Evolutionary conservation across 2,888 invertebrate genomes (phyloP).

Genomic region (Argyra leucocephala): DNA sequence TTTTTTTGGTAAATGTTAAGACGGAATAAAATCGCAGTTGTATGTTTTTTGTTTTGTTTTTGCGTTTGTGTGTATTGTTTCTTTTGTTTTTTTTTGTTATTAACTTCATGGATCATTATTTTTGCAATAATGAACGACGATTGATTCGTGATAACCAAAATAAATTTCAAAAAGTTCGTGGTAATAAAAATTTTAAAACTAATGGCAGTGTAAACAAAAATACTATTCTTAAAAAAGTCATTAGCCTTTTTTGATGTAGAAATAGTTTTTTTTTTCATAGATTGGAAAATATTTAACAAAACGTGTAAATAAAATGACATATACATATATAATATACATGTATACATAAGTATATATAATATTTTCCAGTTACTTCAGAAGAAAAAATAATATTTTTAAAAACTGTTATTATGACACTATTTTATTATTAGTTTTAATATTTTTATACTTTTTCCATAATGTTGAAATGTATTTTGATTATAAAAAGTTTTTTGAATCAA

Average conservation of each 20-base stretch:
- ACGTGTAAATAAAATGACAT: background rate
- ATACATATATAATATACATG: background rate
- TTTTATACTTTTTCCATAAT: too few relatives aligned
- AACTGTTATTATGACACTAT: too few relatives aligned
- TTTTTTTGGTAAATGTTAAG: background rate
- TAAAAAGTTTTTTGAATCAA: too few relatives aligned
- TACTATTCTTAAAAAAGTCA: background rate
- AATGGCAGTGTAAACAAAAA: background rate
- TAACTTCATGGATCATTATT: background rate
- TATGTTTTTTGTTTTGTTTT: background rate
- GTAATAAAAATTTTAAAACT: background rate
- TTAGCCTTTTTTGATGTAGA: background rate
- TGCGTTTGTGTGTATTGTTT: background rate
- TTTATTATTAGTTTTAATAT: too few relatives aligned
- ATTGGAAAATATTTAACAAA: background rate
- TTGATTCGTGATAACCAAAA: constrained; percentile 3
- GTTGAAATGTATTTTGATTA: too few relatives aligned
- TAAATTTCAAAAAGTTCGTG: background rate
- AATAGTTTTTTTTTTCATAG: background rate
- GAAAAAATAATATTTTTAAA: too few relatives aligned
- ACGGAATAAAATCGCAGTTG: background rate
- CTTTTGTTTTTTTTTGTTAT: background rate
- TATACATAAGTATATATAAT: too few relatives aligned
- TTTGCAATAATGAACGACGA: background rate
- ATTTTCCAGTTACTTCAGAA: too few relatives aligned